Base-by-base conservation (phyloP, 2,888 invertebrate genomes). In the Apotomis betuletana region DNA sequence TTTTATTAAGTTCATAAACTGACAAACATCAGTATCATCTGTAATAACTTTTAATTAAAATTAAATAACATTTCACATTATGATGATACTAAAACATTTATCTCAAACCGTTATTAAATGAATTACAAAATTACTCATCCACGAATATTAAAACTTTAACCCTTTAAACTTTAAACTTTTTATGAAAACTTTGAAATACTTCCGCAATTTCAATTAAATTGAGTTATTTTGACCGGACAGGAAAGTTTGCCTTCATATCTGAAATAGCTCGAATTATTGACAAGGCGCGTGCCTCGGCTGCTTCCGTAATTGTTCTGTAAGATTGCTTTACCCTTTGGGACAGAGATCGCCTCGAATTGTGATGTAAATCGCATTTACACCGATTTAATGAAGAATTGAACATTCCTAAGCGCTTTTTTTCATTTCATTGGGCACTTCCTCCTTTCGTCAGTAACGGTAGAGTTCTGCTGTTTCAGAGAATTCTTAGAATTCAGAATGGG, bases 201-300 rank as follows among this genome's bases (percentile, higher is more conserved):
- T 4, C 10, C 27, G 12, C 44, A 12, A 55, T 54, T 41, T 63
- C 52, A 41, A 54, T 64, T 64, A 64, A 55, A 55, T 64, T 54
- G 15, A 55, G 64, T 44, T 64, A 64, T 64, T 44, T 64, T 54
- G 55, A 64, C 27, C 55, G 55, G 74, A 76, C 69, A 74, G 67
- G 49, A 74, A 74, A 77, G 72, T 72, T 67, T 52, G 77, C 74
- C 67, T 74, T 75, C 78, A 75, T 79, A 79, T 79, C 75, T 76
- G 76, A 76, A 84, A 82, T 82, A 79, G 38, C 78, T 81, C 77
- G 68, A 77, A 77, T 81, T 81, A 79, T 83, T 82, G 77, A 77
- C 74, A 77, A 27, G 27, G 76, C 77, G 60, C 74, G 71, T 76
- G 58, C 74, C 76, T 57, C 68, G 74, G 77, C 68, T 74, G 71